Percentiles rank a stretch among this genome's conserved stretches.
These are phyloP conservation scores for Halictus rubicundus DNA, from an alignment of 1,140 invertebrate species.

Conservation along the genomic window DNA sequence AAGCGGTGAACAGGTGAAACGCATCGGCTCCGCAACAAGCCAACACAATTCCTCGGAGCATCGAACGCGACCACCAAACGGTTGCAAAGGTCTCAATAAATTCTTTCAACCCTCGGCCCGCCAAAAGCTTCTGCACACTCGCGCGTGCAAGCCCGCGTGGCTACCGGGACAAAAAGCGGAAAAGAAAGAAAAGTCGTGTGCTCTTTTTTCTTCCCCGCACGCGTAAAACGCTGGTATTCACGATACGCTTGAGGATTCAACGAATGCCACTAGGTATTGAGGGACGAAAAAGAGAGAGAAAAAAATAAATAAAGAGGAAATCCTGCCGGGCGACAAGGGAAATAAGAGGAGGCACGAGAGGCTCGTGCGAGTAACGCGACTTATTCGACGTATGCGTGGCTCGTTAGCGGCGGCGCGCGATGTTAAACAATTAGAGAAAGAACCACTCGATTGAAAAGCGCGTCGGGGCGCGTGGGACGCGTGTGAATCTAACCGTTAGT, in stretches of 20 bases:
- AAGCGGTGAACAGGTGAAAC: too few relatives aligned
- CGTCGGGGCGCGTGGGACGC: constrained; percentile 65
- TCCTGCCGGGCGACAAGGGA: neutral
- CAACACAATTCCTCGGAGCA: too few relatives aligned
- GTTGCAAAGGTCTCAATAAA: too few relatives aligned
- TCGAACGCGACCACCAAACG: too few relatives aligned
- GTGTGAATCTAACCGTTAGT: constrained; percentile 68
- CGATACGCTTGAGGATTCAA: neutral
- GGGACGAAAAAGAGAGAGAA: neutral
- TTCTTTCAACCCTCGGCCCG: too few relatives aligned
- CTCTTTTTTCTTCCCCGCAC: neutral
- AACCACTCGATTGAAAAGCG: constrained; percentile 52
- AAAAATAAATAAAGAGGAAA: constrained; percentile 17
- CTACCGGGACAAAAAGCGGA: too few relatives aligned
- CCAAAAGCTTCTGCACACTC: too few relatives aligned
- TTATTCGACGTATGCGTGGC: constrained; percentile 34
- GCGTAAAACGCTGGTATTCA: neutral
- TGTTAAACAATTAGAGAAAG: constrained; percentile 57
- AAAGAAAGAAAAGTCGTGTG: neutral
- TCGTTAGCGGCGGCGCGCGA: constrained; percentile 51
- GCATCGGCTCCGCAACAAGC: too few relatives aligned
- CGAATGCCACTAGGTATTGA: neutral
- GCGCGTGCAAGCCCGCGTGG: too few relatives aligned
- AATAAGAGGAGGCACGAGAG: constrained; percentile 16
- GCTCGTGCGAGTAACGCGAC: constrained; percentile 29